Evolutionary conservation across 2,888 invertebrate species (phyloP).

Genomic region (Drosophila helvetica): DNA sequence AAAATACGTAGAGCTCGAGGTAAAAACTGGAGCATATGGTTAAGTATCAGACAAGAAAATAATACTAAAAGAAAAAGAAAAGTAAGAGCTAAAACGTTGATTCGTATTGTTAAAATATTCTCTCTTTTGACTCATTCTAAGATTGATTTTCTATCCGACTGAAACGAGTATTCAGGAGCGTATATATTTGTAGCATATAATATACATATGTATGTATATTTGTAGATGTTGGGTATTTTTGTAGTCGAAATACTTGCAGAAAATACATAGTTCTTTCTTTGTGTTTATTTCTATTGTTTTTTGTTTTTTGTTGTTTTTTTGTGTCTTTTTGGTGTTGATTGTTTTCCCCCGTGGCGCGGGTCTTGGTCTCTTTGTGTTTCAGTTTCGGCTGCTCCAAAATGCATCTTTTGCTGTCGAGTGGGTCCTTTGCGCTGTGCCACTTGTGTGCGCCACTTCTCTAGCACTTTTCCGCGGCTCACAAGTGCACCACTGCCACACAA

Average conservation of each 20-base stretch:
- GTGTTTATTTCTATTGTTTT: not conserved
- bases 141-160: no score
- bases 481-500: constrained; percentile 13
- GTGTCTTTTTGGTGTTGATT: constrained; percentile 26
- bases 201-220: no score
- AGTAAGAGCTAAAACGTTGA: no score
- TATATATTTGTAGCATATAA: no score
- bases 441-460: constrained; percentile 49
- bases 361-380: not conserved
- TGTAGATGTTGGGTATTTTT: not conserved
- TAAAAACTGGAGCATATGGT: no score
- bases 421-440: constrained; percentile 56
- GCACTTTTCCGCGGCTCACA: constrained; percentile 44
- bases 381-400: constrained; percentile 22
- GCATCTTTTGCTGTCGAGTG: constrained; percentile 53
- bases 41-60: no score
- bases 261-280: not conserved
- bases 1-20: no score
- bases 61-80: no score
- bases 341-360: constrained; percentile 36
- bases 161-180: no score
- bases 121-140: no score
- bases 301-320: constrained; percentile 14
- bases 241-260: not conserved
- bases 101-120: no score